Base-by-base conservation (phyloP, 2,113 vertebrate genomes). In the Ailuropoda melanoleuca region DNA sequence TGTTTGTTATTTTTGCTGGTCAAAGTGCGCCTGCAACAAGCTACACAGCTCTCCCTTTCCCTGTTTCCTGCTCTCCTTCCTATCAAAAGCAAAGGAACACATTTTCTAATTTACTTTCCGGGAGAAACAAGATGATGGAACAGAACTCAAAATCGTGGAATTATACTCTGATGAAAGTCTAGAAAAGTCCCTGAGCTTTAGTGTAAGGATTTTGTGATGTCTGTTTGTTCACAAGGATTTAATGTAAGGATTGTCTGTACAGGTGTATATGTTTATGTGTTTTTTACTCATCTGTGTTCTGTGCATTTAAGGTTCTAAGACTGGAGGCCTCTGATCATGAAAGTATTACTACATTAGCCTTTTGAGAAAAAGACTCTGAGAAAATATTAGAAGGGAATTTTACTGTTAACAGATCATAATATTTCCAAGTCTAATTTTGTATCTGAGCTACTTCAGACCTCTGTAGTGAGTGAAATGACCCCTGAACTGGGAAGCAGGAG, bases 321-420 rank as follows among this genome's bases (percentile, higher is more conserved):
- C 66, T 77, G 83, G 9, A 66, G 15, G 34, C 31, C 23, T 87
- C 8, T 58, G 13, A 0, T 78, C 78, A 72, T 58, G n/a, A 56
- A 86, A 78, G 18, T 83, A 78, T 89, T 66, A 80, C 13, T 84
- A 24, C 86, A 62, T 8, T 96, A 81, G 88, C 12, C 23, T 93
- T 93, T 66, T 56, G 58, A 64, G 85, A 88, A 74, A 81, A 53
- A 78, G 58, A 64, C 34, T 93, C 14, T 58, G 13, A 89, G 58
- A 80, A 97, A 89, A 66, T 60, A 80, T 93, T 72, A 88, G 39
- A 84, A 68, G 18, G 18, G 11, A 83, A 80, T 92, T 88, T 72
- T 88, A 83, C 75, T 88, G 85, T 58, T 37, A 96, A 70, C 19
- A 39, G 56, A 83, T 87, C 39, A 62, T 81, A 37, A 6, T 78